Evolutionary conservation across 2,113 vertebrate species (phyloP).

Genomic region (Notothenia coriiceps): DNA sequence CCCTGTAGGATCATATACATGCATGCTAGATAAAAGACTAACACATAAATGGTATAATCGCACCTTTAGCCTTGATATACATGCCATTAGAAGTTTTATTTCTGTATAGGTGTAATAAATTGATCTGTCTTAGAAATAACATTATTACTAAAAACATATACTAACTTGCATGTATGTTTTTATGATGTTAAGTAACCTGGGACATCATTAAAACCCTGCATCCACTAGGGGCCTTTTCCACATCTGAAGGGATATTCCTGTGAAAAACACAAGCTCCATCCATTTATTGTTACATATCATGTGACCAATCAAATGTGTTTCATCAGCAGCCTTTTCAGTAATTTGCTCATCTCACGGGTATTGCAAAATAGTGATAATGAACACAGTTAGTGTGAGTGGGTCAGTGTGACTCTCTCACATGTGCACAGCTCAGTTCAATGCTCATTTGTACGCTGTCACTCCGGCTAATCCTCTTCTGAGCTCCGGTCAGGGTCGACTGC

Average conservation of each 20-base stretch:
- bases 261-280: neutral
- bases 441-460: conserved; percentile 74
- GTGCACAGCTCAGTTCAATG: conserved; percentile 63
- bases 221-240: neutral
- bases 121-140: neutral
- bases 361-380: conserved; percentile 14
- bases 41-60: too few species aligned
- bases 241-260: neutral
- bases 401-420: conserved; percentile 47
- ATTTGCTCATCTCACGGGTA: neutral
- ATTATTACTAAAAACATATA: neutral
- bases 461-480: conserved; percentile 76
- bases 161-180: conserved; percentile 5
- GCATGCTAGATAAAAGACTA: neutral
- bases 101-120: neutral
- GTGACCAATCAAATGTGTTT: neutral
- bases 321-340: neutral
- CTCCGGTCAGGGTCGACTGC: conserved; percentile 55
- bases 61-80: neutral
- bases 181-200: neutral
- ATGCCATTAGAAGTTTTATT: neutral
- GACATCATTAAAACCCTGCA: neutral
- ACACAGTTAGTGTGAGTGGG: neutral
- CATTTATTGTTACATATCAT: neutral
- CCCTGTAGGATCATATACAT: neutral